Evolutionary conservation across 2,113 vertebrate species (phyloP), one percentile per base, ranked within the genome.

Genomic region (Oxygymnocypris stewartii): DNA sequence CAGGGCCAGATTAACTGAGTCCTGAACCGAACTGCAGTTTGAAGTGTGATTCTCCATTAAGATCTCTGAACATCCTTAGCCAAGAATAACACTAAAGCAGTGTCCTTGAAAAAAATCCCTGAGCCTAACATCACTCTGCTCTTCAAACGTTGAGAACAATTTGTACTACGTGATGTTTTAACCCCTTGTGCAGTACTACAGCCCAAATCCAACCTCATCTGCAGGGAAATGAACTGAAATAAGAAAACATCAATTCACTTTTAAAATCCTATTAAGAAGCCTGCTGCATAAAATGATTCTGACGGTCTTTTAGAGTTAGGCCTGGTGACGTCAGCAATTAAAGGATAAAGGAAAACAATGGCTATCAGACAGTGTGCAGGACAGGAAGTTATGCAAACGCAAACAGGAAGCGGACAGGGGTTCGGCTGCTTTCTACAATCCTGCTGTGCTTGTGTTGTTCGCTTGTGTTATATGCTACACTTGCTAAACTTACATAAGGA

Each of bases 381-480:
- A 75, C 42, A 87, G 82, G 86, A 84, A 79, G 42, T 75, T 25
- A 59, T 57, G 65, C 82, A 67, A 23, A 51, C 3, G 40, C 57
- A 80, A 85, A 74, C 82, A 87, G 86, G 74, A 87, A 87, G 65
- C 20, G 42, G 75, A 87, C 6, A 51, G 44, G 12, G 31, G 25
- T 57, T 6, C 4, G 44, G 49, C 25, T 28, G 35, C 76, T 63
- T 77, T 76, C 28, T 35, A 42, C 6, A 25, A 25, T 42, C 40
- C 84, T 4, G 31, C 47, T 57, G 84, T 20, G 57, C 16, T 69
- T 51, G 31, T 65, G 35, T 47, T 16, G 57, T 61, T 78, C 23
- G 6, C n/a, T 4, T 12, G 31, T n/a, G 18, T 40, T 16, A 80
- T 4, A 63, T 8, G 9, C 4, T 2, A 5, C 37, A 37, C 1